Evolutionary conservation across 2,113 vertebrate species (phyloP), one percentile per base, ranked within the genome.

Genomic region (Syngnathoides biaculeatus): DNA sequence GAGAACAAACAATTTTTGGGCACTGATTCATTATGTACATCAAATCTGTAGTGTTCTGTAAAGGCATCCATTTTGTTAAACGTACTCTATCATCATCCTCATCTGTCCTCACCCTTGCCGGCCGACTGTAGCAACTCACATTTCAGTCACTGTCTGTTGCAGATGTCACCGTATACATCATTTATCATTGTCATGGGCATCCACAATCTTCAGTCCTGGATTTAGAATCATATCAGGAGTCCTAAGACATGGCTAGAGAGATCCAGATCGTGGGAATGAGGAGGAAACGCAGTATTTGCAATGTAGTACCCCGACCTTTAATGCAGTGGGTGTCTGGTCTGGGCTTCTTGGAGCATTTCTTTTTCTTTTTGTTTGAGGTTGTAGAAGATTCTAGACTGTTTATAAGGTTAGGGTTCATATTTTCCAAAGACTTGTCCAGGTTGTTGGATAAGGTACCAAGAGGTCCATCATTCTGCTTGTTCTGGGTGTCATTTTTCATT

Each of bases 261-360:
- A 92, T 83, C 87, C 87, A 93, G 80, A 88, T 78, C 65, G 84
- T 67, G 55, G 86, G 83, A 78, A 91, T 73, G 73, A 90, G 78
- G 67, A 91, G 78, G 79, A 79, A 73, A 55, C 55, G 73, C 75
- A 89, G 79, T 50, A 63, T 76, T 83, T 86, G 77, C 70, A 82
- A 55, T 63, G 82, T 73, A 56, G 90, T 84, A 59, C 84, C 90
- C 43, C 64, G 84, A 65, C 82, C 75, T 87, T 92, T 93, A 61
- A 95, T 94, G 87, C 97, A 99, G 42, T 97, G 95, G 55, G 93
- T 88, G 80, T 96, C 95, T 64, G 95, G 96, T 77, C 93, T 97
- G 78, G 95, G 96, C 89, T 95, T 98, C 89, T 94, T 95, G 68
- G 93, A 94, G 69, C 97, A 99, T 79, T 95, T 96, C 69, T 96